phyloP scores from a whole-genome alignment of 2,113 vertebrate genomes.

The Lophura nycthemera region DNA sequence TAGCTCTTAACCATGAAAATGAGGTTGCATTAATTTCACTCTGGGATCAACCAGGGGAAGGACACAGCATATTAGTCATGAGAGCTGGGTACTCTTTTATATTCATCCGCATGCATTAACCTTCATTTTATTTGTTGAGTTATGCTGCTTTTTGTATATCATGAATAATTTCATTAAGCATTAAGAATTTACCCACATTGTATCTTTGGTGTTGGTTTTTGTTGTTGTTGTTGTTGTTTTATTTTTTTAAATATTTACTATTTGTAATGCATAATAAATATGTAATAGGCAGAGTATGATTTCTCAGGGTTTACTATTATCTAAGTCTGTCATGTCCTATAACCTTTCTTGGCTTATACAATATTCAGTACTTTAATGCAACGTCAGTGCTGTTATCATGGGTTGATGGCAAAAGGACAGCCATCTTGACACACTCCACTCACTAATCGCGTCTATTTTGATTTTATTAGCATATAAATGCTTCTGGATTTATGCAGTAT shows the following conservation, averaged over 20 bases:
- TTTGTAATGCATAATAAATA: constrained; percentile 82
- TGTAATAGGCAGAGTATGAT: constrained; percentile 70
- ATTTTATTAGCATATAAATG: constrained; percentile 83
- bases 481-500: constrained; percentile 73
- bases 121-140: constrained; percentile 83
- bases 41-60: constrained; percentile 66
- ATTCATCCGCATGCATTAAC: constrained; percentile 82
- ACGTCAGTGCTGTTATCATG: constrained; percentile 74
- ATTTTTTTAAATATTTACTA: constrained; percentile 80
- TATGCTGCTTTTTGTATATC: constrained; percentile 77
- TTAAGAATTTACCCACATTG: constrained; percentile 77
- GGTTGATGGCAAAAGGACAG: constrained; percentile 79
- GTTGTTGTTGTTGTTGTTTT: constrained; percentile 7
- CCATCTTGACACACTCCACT: constrained; percentile 78
- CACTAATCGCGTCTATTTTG: constrained; percentile 80
- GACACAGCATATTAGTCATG: constrained; percentile 57
- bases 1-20: constrained; percentile 65
- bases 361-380: constrained; percentile 75
- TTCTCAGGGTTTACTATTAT: constrained; percentile 76
- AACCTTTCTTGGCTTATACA: constrained; percentile 78
- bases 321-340: constrained; percentile 79
- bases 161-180: constrained; percentile 85
- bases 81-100: constrained; percentile 62
- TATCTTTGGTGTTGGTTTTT: constrained; percentile 56
- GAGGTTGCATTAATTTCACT: constrained; percentile 71